phyloP scores from a whole-genome alignment of 2,888 invertebrate genomes.

The Anodontia alba region DNA sequence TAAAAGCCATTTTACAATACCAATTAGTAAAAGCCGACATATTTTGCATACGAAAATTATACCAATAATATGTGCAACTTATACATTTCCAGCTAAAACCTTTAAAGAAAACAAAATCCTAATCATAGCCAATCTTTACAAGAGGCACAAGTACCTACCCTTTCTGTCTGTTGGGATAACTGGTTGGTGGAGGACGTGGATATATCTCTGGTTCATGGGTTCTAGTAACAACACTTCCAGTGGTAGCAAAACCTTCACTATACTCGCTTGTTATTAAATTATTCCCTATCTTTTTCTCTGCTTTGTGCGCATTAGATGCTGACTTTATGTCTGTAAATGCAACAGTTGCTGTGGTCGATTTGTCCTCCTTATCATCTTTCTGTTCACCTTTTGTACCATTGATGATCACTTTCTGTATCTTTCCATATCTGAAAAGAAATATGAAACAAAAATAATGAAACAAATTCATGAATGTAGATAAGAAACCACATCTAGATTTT shows the following conservation, averaged over 20 bases:
- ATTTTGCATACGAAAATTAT: too few relatives aligned
- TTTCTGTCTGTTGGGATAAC: conserved; percentile 62
- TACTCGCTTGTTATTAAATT: conserved; percentile 90
- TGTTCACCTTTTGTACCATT: conserved; percentile 48
- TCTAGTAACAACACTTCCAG: conserved; percentile 75
- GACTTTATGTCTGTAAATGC: conserved; percentile 98
- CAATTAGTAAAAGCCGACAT: too few relatives aligned
- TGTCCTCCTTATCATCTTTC: conserved; percentile 61
- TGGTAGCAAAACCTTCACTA: conserved; percentile 90
- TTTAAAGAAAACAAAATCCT: too few relatives aligned
- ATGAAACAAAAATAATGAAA: background rate
- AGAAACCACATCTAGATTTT: too few relatives aligned
- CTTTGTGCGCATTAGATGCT: conserved; percentile 96
- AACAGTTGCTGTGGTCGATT: conserved; percentile 78
- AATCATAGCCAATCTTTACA: too few relatives aligned
- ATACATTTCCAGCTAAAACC: too few relatives aligned
- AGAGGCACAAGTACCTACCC: conserved; percentile 58
- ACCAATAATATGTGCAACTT: too few relatives aligned
- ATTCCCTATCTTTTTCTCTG: conserved; percentile 95
- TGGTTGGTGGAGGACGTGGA: conserved; percentile 47
- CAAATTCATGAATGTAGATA: too few relatives aligned
- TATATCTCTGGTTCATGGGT: conserved; percentile 68
- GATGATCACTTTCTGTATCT: conserved; percentile 98
- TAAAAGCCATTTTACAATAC: too few relatives aligned
- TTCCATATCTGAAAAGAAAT: conserved; percentile 93